Evolutionary conservation across 2,888 invertebrate species (phyloP).

Genomic region (Lithophane semibrunnea): DNA sequence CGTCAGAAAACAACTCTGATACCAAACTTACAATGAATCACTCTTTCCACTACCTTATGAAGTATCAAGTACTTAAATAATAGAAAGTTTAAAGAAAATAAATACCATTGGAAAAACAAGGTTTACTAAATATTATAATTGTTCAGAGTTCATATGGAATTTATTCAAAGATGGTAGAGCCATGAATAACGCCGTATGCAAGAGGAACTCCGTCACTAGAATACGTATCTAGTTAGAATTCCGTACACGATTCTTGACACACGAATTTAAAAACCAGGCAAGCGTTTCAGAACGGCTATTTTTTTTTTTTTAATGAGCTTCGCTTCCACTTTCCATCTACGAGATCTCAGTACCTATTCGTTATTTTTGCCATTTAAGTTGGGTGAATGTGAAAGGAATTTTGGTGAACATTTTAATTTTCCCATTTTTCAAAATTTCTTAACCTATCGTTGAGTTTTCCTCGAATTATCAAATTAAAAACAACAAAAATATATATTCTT

Average conservation of each 20-base stretch:
- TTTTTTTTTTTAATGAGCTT: too few relatives aligned
- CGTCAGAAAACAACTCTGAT: background rate
- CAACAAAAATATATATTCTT: background rate
- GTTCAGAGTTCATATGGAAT: background rate
- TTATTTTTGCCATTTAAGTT: background rate
- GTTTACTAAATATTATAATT: conserved; percentile 15
- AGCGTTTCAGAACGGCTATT: background rate
- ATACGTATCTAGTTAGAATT: background rate
- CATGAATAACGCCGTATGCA: background rate
- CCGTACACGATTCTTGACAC: too few relatives aligned
- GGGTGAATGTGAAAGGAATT: background rate
- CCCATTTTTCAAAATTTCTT: background rate
- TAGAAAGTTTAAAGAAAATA: background rate
- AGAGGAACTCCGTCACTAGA: background rate
- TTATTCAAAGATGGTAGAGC: background rate
- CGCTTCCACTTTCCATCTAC: background rate
- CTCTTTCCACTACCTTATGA: background rate
- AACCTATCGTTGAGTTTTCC: background rate
- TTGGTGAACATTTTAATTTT: conserved; percentile 17
- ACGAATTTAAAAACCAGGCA: background rate
- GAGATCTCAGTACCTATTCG: conserved; percentile 11
- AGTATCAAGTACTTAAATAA: background rate
- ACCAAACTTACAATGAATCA: background rate
- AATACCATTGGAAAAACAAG: conserved; percentile 11
- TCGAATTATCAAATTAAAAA: background rate